These are phyloP conservation scores for Menidia menidia DNA, from an alignment of 2,797 vertebrate species.

Conservation along the genomic window DNA sequence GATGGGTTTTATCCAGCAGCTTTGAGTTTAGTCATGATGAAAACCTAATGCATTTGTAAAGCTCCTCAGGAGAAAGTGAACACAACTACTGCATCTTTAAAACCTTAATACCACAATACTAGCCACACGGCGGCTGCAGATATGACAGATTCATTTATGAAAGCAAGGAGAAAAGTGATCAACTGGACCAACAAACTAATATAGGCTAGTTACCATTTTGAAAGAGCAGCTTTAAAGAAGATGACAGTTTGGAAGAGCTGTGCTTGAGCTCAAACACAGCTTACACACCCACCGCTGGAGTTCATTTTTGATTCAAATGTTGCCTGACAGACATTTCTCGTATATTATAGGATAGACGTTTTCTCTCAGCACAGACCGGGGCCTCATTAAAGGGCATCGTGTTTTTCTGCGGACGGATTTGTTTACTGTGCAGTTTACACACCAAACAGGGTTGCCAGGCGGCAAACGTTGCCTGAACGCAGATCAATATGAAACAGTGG, in stretches of 20 bases:
- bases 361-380: constrained; percentile 36
- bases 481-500: constrained; percentile 71
- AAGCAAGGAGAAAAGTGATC: background rate
- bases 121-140: no score
- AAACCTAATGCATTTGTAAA: no score
- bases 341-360: constrained; percentile 60
- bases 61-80: background rate
- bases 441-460: constrained; percentile 71
- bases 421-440: constrained; percentile 68
- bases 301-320: constrained; percentile 52
- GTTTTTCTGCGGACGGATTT: constrained; percentile 61
- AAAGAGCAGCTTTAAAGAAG: no score
- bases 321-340: constrained; percentile 62
- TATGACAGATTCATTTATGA: background rate
- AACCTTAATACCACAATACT: no score
- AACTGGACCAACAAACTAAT: background rate
- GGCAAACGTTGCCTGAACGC: constrained; percentile 62
- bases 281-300: constrained; percentile 36
- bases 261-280: constrained; percentile 26
- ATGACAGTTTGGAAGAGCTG: no score
- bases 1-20: no score
- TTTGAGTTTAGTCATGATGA: no score
- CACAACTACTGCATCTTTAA: background rate
- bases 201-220: no score
- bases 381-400: constrained; percentile 62